Evolutionary conservation across 2,888 invertebrate species (phyloP).

Genomic region (Lottia gigantea): DNA sequence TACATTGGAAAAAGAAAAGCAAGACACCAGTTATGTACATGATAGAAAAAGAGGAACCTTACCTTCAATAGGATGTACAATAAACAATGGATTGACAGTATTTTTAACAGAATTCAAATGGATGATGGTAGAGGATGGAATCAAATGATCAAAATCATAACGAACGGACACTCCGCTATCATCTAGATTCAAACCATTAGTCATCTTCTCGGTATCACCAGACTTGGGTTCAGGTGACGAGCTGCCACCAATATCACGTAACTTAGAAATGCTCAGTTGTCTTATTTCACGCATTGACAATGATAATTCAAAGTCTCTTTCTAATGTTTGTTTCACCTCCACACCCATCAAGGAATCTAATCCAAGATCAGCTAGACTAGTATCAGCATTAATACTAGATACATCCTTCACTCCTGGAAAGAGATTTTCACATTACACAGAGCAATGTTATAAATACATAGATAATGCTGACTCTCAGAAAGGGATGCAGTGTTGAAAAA

Average conservation of each 20-base stretch:
- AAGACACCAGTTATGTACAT: too few relatives aligned
- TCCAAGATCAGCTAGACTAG: constrained; percentile 91
- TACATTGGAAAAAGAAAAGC: too few relatives aligned
- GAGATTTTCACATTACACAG: not conserved
- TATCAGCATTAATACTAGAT: constrained; percentile 79
- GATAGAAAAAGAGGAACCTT: not conserved
- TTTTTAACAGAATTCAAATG: constrained; percentile 64
- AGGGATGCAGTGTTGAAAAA: too few relatives aligned
- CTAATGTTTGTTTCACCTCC: constrained; percentile 96
- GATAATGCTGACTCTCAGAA: too few relatives aligned
- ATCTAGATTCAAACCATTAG: constrained; percentile 5
- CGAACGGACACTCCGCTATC: constrained; percentile 32
- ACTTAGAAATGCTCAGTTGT: constrained; percentile 63
- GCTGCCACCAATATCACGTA: constrained; percentile 34
- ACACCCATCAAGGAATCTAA: constrained; percentile 99
- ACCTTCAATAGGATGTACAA: constrained; percentile 68
- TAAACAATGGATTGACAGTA: constrained; percentile 50
- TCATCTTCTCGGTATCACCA: constrained; percentile 7
- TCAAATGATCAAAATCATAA: constrained; percentile 69
- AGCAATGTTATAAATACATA: too few relatives aligned
- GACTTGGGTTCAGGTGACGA: constrained; percentile 12
- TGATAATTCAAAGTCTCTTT: constrained; percentile 90
- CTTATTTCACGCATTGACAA: constrained; percentile 92
- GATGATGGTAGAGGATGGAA: constrained; percentile 81
- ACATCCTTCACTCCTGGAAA: constrained; percentile 84